These are phyloP conservation scores for Xanthia togata DNA, from an alignment of 2,888 invertebrate species.

Conservation along the genomic window DNA sequence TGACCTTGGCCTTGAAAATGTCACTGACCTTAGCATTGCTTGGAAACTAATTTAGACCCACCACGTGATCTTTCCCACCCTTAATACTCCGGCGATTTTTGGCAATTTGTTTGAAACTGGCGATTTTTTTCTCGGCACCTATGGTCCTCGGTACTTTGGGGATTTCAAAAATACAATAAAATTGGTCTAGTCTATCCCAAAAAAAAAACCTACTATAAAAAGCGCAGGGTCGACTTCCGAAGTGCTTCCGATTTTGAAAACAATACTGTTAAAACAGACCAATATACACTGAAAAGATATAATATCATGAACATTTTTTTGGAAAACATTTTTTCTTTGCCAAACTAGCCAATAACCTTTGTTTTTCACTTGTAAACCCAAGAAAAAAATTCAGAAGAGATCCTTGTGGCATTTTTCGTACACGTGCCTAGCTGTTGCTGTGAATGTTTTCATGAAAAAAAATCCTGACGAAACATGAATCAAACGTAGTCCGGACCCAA, in stretches of 20 bases:
- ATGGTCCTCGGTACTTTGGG: too few species aligned
- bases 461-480: background rate
- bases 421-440: background rate
- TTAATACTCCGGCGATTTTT: too few species aligned
- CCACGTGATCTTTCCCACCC: too few species aligned
- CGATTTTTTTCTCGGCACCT: too few species aligned
- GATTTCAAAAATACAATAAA: too few species aligned
- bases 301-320: background rate
- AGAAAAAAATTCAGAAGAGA: background rate
- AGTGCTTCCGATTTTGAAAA: background rate
- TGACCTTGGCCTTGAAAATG: too few species aligned
- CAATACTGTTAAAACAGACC: background rate
- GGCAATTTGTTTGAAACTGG: too few species aligned
- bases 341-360: background rate
- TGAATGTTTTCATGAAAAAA: background rate
- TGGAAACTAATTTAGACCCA: too few species aligned
- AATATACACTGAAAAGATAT: background rate
- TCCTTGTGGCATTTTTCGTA: background rate
- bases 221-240: too few species aligned
- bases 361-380: background rate
- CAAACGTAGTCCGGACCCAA: background rate
- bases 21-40: too few species aligned
- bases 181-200: too few species aligned
- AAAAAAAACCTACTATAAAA: too few species aligned
- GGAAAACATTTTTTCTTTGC: background rate